Evolutionary conservation across 2,888 invertebrate species (phyloP), one percentile per base, ranked within the genome.

Genomic region (Heliconius cydno): DNA sequence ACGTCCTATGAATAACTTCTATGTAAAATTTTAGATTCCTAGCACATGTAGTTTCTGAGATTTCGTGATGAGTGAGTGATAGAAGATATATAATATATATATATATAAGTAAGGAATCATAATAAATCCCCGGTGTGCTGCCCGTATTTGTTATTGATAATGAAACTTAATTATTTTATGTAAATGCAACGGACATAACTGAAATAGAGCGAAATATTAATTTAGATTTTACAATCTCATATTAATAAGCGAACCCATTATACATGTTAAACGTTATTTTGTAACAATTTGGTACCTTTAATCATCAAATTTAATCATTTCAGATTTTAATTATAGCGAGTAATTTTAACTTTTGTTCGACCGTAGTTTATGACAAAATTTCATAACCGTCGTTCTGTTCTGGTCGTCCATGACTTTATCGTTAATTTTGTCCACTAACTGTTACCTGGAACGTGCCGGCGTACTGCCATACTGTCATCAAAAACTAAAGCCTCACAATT

Each of bases 401-500:
- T 57, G n/a, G 22, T n/a, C 13, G 6, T 41, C 30, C 15, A 73
- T 34, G n/a, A 57, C 15, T 60, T 60, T 60, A 60, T 38, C 34
- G 34, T 60, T 60, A 73, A 73, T 72, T 34, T 57, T 12, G n/a
- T 38, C 22, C n/a, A 60, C 73, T 73, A 34, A 72, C 34, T 72
- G 28, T 70, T 46, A 70, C 25, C 41, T 70, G 41, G 41, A 41
- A 70, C 25, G 15, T 60, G 9, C n/a, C n/a, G n/a, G 15, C 60
- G 15, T 60, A 73, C 57, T 60, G 34, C n/a, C 3, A n/a, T 68
- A 38, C 25, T 13, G 15, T 57, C 34, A 60, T 38, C 34, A 15
- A 30, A 60, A 73, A 73, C 30, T 13, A 6, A 41, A 12, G 15
- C 7, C 13, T 60, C 30, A 38, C 34, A 19, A n/a, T 60, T 60